A percentile compares a stretch with the other conserved stretches of the same genome.
These are phyloP conservation scores for Oophaga sylvatica DNA, from an alignment of 2,797 vertebrate genomes.

Conservation along the genomic window DNA sequence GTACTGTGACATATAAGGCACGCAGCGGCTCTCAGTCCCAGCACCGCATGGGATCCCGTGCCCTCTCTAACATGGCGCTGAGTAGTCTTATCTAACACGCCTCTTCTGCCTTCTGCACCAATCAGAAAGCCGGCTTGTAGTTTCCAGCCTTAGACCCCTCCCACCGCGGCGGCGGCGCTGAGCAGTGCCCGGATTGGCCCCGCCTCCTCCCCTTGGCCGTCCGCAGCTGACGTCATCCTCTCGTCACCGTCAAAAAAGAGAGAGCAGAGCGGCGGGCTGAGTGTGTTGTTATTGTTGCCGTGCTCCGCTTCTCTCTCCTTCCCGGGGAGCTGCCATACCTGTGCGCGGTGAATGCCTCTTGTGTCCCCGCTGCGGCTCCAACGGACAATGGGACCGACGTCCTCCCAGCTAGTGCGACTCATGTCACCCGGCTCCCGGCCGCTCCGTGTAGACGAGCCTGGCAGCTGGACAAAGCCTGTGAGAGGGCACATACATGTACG, in stretches of 20 bases:
- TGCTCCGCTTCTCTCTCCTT: slow-evolving; percentile 39
- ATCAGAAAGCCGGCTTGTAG: neutral
- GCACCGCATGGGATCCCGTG: neutral
- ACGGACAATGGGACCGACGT: slow-evolving; percentile 36
- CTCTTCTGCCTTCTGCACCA: neutral
- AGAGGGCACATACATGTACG: neutral
- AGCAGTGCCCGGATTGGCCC: neutral
- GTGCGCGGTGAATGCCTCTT: slow-evolving; percentile 39
- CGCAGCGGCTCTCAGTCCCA: neutral
- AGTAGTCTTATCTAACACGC: neutral
- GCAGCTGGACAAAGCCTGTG: neutral
- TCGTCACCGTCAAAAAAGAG: neutral
- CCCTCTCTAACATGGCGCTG: slow-evolving; percentile 32
- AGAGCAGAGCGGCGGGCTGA: slow-evolving; percentile 20
- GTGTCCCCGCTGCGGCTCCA: neutral
- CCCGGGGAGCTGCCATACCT: slow-evolving; percentile 38
- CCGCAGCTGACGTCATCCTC: slow-evolving; percentile 50
- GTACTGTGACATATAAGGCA: too few species aligned
- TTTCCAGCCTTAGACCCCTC: neutral
- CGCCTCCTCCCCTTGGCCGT: slow-evolving; percentile 16
- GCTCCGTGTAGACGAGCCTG: neutral
- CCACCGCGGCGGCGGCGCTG: slow-evolving; percentile 5
- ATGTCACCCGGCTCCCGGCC: slow-evolving; percentile 30
- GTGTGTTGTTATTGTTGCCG: slow-evolving; percentile 57
- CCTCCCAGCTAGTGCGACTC: too few species aligned